Conservation (phyloP, 1,140 invertebrate species). For the Theocolax elegans region DNA sequence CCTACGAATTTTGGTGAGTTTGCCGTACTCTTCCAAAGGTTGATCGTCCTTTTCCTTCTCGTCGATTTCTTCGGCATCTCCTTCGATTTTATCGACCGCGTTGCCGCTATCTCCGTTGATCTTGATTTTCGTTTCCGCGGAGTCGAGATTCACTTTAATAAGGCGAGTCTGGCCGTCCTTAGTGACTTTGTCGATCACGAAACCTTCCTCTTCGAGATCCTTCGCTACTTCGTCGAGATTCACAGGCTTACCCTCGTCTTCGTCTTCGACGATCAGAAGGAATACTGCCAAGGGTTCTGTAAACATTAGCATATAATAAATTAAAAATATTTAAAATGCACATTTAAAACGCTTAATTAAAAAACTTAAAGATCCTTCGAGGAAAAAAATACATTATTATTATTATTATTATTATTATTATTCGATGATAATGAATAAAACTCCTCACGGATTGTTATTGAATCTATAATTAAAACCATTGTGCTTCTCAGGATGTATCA, state of each 20-base stretch:
- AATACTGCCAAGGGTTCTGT: constrained; percentile 58
- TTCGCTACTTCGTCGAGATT: constrained; percentile 57
- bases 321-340: too few relatives aligned
- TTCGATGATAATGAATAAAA: too few relatives aligned
- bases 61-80: background rate
- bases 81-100: background rate
- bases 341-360: too few relatives aligned
- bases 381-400: too few relatives aligned
- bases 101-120: constrained; percentile 42
- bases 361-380: too few relatives aligned
- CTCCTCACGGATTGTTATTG: too few relatives aligned
- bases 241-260: constrained; percentile 50
- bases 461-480: too few relatives aligned
- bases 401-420: too few relatives aligned
- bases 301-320: too few relatives aligned
- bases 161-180: constrained; percentile 51
- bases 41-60: background rate
- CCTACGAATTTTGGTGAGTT: constrained; percentile 52
- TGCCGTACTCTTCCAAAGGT: constrained; percentile 29
- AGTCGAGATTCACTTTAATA: constrained; percentile 54
- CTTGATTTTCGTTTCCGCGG: constrained; percentile 44
- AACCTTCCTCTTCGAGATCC: constrained; percentile 56
- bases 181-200: constrained; percentile 55
- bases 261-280: constrained; percentile 55
- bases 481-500: too few relatives aligned